Evolutionary conservation across 2,888 invertebrate genomes (phyloP), one percentile per base, ranked within the genome.

Genomic region (Resseliella maxima): DNA sequence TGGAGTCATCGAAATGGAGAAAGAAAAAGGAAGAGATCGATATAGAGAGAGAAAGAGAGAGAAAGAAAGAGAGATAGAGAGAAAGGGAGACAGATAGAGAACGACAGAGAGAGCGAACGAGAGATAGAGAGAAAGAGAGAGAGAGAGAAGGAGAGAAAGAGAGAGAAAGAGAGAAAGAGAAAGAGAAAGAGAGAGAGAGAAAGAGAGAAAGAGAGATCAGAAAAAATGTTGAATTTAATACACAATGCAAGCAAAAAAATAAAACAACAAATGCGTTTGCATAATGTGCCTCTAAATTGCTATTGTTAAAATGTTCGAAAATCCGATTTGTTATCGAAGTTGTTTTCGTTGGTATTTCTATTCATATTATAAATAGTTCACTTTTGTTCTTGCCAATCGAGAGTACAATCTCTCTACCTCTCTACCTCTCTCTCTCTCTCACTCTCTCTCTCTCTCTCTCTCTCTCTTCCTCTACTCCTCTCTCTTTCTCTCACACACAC

Each of bases 321-420:
- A 72, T 72, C 10, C 31, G 72, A 72, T 72, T 72, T 72, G 72
- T 35, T 72, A 72, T 72, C 72, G 72, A 8, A 72, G 50, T 50
- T 50, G 50, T 50, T 50, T 10, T 50, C 50, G 59, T 59, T 59
- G 59, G 5, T 50, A 50, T n/a, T 59, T 24, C 59, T 8, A 59
- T 59, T n/a, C 24, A n/a, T 18, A 59, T n/a, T 59, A 24, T 24
- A 24, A 5, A 12, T 12, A 41, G 12, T 59, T 59, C 24, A 59
- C n/a, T 59, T 59, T 59, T 59, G 59, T n/a, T 50, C 46, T n/a
- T n/a, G 18, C 2, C 18, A 18, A 18, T 18, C 46, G 18, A 18
- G 18, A 50, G 6, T 12, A 41, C 12, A 41, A 41, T 41, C 41
- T 41, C 41, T n/a, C n/a, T n/a, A n/a, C n/a, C n/a, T n/a, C n/a